Evolutionary conservation across 2,113 vertebrate genomes (phyloP), one percentile per base, ranked within the genome.

Genomic region (Brachyhypopomus gauderio): DNA sequence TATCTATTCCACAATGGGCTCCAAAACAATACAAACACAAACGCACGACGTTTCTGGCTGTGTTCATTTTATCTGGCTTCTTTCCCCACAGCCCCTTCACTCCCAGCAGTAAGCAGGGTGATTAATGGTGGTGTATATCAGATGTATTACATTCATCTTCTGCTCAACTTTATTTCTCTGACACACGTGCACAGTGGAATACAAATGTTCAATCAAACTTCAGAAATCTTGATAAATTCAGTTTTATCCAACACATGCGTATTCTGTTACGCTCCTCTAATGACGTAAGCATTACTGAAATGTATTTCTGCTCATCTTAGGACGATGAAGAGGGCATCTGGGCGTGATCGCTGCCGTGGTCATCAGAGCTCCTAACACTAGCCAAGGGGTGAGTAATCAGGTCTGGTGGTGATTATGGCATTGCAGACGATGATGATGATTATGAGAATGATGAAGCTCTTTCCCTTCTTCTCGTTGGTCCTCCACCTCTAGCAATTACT

Each of bases 261-360:
- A 70, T 70, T 70, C 71, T 73, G 23, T 56, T 73, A 30, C 41
- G 4, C 38, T 23, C 30, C 25, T 17, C 66, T 41, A 9, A 17
- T 16, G 3, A 22, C 45, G 27, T 20, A 14, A 23, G 9, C 3
- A 22, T 67, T 69, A 34, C 9, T 48, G 36, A 70, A 5, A 91
- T 9, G 1, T 11, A 17, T 75, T 25, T 62, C 34, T 71, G 52
- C 70, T 52, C 48, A 9, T 34, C 73, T 72, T 38, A 99, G 98
- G 98, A 99, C 91, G 98, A 99, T 86, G 98, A 99, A 93, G 98
- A 99, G 88, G 98, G 98, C 86, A 99, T 99, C 91, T 99, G 98
- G 98, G 98, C 98, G 85, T 99, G 94, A 92, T 87, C 83, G 30
- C 88, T 92, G 89, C 91, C 92, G 74, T 87, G 92, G 84, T 22